phyloP scores from a whole-genome alignment of 2,113 vertebrate genomes.

The Syrmaticus mikado region DNA sequence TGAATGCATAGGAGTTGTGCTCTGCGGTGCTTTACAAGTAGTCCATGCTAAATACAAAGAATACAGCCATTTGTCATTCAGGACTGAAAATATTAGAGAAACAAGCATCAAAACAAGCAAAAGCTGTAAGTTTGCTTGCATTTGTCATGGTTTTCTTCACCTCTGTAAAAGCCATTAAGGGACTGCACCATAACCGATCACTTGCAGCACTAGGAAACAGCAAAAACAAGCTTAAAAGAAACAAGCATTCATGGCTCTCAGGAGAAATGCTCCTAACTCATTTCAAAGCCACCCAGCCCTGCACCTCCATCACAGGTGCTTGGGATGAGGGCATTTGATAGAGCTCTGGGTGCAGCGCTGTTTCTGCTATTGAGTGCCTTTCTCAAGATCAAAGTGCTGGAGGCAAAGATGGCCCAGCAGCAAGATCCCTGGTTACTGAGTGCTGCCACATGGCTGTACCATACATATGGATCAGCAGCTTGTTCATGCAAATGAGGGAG shows the following conservation, averaged over 20 bases:
- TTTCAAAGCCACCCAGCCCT: background rate
- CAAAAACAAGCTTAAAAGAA: constrained; percentile 2
- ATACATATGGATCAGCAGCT: accelerated
- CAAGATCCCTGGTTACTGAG: background rate
- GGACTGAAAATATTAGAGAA: background rate
- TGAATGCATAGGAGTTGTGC: background rate
- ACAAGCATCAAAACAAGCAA: background rate
- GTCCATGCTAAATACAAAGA: background rate
- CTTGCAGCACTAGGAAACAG: background rate
- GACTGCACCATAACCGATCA: background rate
- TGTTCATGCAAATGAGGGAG: background rate
- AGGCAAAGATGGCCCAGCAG: background rate
- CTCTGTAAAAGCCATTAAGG: background rate
- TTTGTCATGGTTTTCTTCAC: background rate
- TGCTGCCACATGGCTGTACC: background rate
- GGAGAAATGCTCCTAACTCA: background rate
- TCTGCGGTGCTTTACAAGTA: background rate
- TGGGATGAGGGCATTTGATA: background rate
- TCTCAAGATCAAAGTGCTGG: constrained; percentile 32
- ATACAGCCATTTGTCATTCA: background rate
- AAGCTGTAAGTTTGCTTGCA: background rate
- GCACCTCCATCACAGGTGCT: constrained; percentile 7
- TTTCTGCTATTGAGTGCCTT: background rate
- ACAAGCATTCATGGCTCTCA: background rate
- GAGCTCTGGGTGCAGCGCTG: accelerated